Base-by-base conservation (phyloP, 1,140 invertebrate species). In the Lepeophtheirus salmonis region DNA sequence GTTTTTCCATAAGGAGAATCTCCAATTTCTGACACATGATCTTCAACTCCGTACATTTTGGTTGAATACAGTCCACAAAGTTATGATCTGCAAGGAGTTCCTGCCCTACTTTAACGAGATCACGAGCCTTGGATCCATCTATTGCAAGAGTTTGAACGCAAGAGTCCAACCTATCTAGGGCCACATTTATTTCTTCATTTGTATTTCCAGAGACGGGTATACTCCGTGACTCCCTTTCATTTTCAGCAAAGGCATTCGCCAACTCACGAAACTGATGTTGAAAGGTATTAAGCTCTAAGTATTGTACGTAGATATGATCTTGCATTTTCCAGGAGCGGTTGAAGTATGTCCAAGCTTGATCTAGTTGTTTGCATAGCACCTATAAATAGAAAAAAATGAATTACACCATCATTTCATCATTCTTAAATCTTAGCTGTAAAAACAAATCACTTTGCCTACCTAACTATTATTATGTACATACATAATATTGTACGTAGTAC, bases 271-370 rank as follows among this genome's bases (percentile, higher is more conserved):
- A 57, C 16, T 25, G 22, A 3, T 25, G 22, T 23, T 57, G 55
- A 21, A 57, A 57, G 2, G 55, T 26, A 21, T 57, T 57, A 17
- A 57, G 26, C 26, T 57, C 55, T 25, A 57, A 23, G 55, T 57
- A 57, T 57, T 54, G 55, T 13, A 57, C 55, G 55, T 57, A 57
- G 23, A 57, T 25, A 21, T 57, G 55, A 48, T 57, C 55, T 41
- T 57, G 55, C 55, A 57, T 57, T 21, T 57, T 57, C 55, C 55
- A 57, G 23, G 55, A 57, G 16, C 55, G 55, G 55, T 30, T 57
- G 26, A 57, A 57, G 55, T 57, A 57, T 14, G 55, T 57, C 55
- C 55, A 57, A 30, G 55, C 55, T 20, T 57, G 55, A 25, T 57
- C 55, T 17, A 57, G 26, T 57, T 57, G 55, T 23, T 57, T 57